Evolutionary conservation across 2,113 vertebrate species (phyloP), one percentile per base, ranked within the genome.

Genomic region (Dasyprocta punctata): DNA sequence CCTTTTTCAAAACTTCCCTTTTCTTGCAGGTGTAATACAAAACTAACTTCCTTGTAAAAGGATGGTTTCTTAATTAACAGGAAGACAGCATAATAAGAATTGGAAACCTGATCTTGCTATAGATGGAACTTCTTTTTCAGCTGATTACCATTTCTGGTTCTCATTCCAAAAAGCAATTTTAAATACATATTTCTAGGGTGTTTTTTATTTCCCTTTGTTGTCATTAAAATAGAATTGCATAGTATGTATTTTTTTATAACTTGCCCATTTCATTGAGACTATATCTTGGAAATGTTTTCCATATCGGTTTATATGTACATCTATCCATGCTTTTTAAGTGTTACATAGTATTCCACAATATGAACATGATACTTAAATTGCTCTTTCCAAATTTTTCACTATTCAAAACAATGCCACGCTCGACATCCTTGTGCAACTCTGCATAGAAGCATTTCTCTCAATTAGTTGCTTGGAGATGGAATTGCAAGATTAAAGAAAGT

Each of bases 401-500:
- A 26, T 58, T 63, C 73, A 88, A 95, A 93, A 84, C 58, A 88
- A 81, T 87, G 85, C n/a, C 69, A 52, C 14, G 20, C 19, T 90
- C 63, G 88, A 92, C 33, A n/a, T 58, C 63, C 71, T 71, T 86
- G 41, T 63, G 38, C 22, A 60, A 84, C 63, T 89, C 38, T 96
- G 81, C 49, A 26, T 73, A 83, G 85, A n/a, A 71, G 20, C 65
- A 77, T 92, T 97, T 94, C 58, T 89, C 89, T 86, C 87, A 90
- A 89, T 94, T 61, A 95, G 92, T 90, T 33, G 52, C 33, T 30
- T 95, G n/a, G 60, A 92, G 63, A 44, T 89, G 78, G 65, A 93
- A 89, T 80, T 96, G 56, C 41, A 83, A 54, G 69, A 90, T 94
- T 92, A 86, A 95, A 96, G 86, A 86, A 67, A 44, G 2, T 94